These are phyloP conservation scores for Xiphorhynchus elegans DNA, from an alignment of 2,113 vertebrate species.

Conservation along the genomic window DNA sequence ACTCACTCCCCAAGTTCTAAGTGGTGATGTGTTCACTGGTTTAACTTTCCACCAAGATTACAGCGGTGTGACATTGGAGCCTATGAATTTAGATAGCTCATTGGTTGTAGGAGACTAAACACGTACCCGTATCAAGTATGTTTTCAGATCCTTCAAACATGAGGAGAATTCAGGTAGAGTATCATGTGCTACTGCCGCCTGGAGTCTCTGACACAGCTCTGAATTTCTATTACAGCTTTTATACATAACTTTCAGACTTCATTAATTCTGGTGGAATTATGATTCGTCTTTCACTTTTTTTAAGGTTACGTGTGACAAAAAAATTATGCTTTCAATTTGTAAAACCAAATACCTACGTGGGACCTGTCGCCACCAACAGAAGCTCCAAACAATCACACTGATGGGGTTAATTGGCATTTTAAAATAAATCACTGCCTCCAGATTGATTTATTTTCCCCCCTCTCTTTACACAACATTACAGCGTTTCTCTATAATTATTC, in stretches of 20 bases:
- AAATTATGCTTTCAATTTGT: constrained; percentile 75
- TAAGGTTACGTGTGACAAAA: constrained; percentile 74
- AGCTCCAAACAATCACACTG: constrained; percentile 67
- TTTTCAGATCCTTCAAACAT: constrained; percentile 74
- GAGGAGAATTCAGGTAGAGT: constrained; percentile 72
- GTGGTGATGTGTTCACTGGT: constrained; percentile 58
- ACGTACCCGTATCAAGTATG: constrained; percentile 66
- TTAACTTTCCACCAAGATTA: constrained; percentile 79
- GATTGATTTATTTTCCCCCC: constrained; percentile 71
- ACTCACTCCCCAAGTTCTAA: constrained; percentile 65
- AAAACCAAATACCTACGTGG: constrained; percentile 69
- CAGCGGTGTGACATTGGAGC: constrained; percentile 76
- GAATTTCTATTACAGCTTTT: constrained; percentile 73
- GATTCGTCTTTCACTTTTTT: constrained; percentile 69
- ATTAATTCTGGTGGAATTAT: constrained; percentile 76
- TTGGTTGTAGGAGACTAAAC: constrained; percentile 84
- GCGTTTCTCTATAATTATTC: constrained; percentile 80
- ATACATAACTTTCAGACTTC: constrained; percentile 76
- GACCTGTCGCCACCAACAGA: constrained; percentile 59
- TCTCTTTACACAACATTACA: constrained; percentile 77
- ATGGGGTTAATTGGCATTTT: constrained; percentile 80
- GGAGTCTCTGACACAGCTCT: constrained; percentile 59
- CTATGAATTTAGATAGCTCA: constrained; percentile 87
- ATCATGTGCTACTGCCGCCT: constrained; percentile 47
- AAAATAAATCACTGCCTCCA: constrained; percentile 77